A percentile compares a stretch with the other conserved stretches of the same genome.
phyloP scores from a whole-genome alignment of 2,113 vertebrate genomes.

The Leptosomus discolor region DNA sequence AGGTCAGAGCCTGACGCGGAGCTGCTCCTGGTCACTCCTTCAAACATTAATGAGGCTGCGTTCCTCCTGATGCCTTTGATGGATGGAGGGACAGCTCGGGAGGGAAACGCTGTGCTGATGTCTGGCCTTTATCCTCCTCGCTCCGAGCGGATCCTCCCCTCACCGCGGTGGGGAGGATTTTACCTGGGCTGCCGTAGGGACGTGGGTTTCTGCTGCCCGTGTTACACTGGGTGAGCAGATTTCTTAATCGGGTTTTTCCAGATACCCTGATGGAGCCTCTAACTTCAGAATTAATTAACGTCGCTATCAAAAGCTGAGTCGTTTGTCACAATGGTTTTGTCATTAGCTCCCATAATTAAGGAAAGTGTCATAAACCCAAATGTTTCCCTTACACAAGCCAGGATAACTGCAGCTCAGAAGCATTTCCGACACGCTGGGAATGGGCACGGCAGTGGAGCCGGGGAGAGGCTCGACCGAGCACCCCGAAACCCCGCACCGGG shows the following conservation, averaged over 20 bases:
- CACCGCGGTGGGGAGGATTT: fast-evolving
- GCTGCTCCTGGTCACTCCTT: conserved; percentile 48
- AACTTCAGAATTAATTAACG: conserved; percentile 57
- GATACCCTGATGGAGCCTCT: neutral
- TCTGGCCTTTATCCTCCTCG: neutral
- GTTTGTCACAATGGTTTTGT: conserved; percentile 69
- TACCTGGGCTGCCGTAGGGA: neutral
- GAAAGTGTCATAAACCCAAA: conserved; percentile 58
- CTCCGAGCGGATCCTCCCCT: neutral
- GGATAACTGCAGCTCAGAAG: neutral
- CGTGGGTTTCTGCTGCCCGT: neutral
- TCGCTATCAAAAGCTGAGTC: conserved; percentile 62
- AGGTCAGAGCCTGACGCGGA: conserved; percentile 44
- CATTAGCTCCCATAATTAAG: conserved; percentile 63
- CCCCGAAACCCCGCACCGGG: fast-evolving
- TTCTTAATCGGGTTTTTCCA: neutral
- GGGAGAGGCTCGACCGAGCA: fast-evolving
- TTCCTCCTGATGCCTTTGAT: neutral
- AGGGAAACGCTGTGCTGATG: neutral
- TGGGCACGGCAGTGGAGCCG: fast-evolving
- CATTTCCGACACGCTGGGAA: neutral
- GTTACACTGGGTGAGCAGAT: neutral
- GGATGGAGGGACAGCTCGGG: neutral
- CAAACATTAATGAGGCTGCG: conserved; percentile 30
- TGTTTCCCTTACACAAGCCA: conserved; percentile 33